Base-by-base conservation (phyloP, 1,140 invertebrate species). In the Drosophila bocqueti region DNA sequence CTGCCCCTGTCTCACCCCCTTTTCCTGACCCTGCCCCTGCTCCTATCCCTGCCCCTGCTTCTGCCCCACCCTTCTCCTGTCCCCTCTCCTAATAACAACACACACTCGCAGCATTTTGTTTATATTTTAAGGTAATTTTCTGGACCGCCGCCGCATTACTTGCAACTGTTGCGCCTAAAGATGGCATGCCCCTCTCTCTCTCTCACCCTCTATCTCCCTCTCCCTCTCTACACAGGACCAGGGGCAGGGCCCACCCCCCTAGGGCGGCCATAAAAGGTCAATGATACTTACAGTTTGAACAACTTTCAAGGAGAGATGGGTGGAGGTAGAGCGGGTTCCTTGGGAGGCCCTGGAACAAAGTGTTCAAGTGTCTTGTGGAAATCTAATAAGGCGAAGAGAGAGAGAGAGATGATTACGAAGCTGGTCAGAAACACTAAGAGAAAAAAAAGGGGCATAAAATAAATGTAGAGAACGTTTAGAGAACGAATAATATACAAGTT, bases 271-370 rank as follows among this genome's bases (percentile, higher is more conserved):
- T 59, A 52, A 87, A 75, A 89, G 84, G 84, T 89, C 85, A 89
- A 89, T 89, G 84, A 89, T 89, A 89, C 84, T 89, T 72, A 67
- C 72, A 87, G 84, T 89, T 89, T 89, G 84, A 87, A 89, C 67
- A 82, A 86, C 66, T 79, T 18, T 36, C 49, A 52, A 38, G 24
- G 43, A 38, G 10, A 3, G 45, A 26, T 18, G 42, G 36, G 11
- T 9, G 10, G 43, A 34, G 10, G 26, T 31, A 21, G 26, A 24
- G 49, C 13, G 34, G 52, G 18, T 54, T 9, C 34, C 31, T 15
- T 54, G 18, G 52, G 52, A 55, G 69, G 42, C 29, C 43, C 11
- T 43, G 73, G 4, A 52, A 40, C 57, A 34, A 78, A 87, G 84
- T 87, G 84, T 83, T 87, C 76, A 74, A 89, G 80, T 87, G 77